Percentiles rank a stretch among this genome's conserved stretches.
phyloP scores from a whole-genome alignment of 2,113 vertebrate genomes.

The Lanius collurio region DNA sequence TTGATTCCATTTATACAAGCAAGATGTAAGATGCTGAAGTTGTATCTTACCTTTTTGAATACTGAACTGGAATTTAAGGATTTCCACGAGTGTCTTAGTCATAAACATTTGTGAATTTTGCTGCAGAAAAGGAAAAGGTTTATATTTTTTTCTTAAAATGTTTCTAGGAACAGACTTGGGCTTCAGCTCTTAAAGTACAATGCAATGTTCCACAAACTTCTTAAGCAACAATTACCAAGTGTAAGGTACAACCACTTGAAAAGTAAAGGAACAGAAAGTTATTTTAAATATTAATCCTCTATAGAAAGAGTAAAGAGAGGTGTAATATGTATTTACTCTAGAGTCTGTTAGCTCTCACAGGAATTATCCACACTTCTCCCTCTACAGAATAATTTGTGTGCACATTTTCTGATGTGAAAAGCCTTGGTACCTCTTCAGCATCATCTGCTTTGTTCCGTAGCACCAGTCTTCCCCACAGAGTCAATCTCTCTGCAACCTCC shows the following conservation, averaged over 20 bases:
- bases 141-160: not conserved
- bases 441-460: conserved; percentile 79
- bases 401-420: not conserved
- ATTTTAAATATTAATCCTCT: not conserved
- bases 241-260: not conserved
- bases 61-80: conserved; percentile 80
- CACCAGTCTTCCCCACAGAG: conserved; percentile 81
- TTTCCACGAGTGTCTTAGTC: conserved; percentile 81
- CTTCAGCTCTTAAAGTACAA: not conserved
- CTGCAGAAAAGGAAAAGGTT: conserved; percentile 63
- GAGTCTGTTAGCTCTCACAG: not conserved
- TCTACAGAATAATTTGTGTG: not conserved
- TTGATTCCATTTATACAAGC: not conserved
- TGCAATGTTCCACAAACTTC: not conserved
- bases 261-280: not conserved
- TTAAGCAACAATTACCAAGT: not conserved
- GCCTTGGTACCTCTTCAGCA: conserved; percentile 73
- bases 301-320: not conserved
- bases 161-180: not conserved
- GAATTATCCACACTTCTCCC: not conserved
- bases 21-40: not conserved
- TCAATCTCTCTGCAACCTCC: conserved; percentile 81
- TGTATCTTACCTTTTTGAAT: conserved; percentile 80
- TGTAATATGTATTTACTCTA: not conserved
- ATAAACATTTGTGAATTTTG: conserved; percentile 78